A percentile compares a stretch with the other conserved stretches of the same genome.
Evolutionary conservation across 2,888 invertebrate genomes (phyloP).

Genomic region (Pristionchus arcanus): DNA sequence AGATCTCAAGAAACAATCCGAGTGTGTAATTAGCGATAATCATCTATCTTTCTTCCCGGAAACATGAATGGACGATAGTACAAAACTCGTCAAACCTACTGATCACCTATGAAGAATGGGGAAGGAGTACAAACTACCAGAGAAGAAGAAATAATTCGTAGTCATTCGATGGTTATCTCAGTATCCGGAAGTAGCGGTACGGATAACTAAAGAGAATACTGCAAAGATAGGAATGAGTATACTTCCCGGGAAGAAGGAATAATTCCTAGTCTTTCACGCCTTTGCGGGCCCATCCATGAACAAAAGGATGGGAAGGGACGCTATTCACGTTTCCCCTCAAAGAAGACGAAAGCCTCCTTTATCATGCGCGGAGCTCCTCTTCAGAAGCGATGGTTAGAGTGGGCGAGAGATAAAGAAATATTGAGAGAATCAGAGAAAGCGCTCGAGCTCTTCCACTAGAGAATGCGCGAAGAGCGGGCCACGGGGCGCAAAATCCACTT

Average conservation of each 20-base stretch:
- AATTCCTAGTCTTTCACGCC: not conserved
- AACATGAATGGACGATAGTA: too few relatives aligned
- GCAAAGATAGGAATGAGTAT: not conserved
- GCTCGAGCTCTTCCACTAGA: not conserved
- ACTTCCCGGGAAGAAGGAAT: not conserved
- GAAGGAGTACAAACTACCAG: too few relatives aligned
- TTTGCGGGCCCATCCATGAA: not conserved
- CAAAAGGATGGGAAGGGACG: not conserved
- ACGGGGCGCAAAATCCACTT: not conserved
- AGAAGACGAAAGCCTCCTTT: not conserved
- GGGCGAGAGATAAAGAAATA: not conserved
- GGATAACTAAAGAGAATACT: too few relatives aligned
- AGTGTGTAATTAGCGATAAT: slow-evolving; percentile 8
- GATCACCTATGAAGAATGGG: too few relatives aligned
- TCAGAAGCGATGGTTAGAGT: not conserved
- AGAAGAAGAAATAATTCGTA: too few relatives aligned
- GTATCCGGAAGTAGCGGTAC: too few relatives aligned
- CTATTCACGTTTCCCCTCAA: not conserved
- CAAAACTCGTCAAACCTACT: too few relatives aligned
- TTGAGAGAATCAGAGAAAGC: not conserved
- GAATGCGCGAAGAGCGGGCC: not conserved
- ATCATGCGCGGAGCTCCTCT: not conserved
- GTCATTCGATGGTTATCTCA: too few relatives aligned
- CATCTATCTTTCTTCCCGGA: not conserved
- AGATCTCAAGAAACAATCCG: not conserved